Conservation (phyloP, 2,888 invertebrate species). For the Nomada fucata region DNA sequence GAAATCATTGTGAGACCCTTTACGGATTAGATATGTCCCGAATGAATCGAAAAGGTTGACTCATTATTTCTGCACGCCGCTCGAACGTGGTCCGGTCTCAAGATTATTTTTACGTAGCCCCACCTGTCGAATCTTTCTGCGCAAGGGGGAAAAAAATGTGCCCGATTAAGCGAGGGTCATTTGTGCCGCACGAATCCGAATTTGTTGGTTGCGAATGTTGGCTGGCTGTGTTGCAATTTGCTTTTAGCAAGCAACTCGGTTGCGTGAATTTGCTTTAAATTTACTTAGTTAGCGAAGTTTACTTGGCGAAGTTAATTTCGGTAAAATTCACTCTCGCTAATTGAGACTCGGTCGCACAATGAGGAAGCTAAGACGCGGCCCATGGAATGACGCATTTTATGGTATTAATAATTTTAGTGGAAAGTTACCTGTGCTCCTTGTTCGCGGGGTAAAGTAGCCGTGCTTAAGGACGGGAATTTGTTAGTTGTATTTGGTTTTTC, state of each 20-base stretch:
- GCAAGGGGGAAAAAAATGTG: background rate
- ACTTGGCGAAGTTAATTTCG: conserved; percentile 31
- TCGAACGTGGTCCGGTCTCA: too few species aligned
- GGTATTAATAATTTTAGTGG: conserved; percentile 25
- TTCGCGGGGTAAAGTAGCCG: background rate
- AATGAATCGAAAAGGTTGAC: background rate
- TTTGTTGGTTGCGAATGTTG: conserved; percentile 27
- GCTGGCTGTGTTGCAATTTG: conserved; percentile 34
- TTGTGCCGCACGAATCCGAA: conserved; percentile 7
- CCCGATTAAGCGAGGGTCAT: background rate
- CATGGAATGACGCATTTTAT: conserved; percentile 23
- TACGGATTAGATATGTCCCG: background rate
- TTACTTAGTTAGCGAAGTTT: conserved; percentile 41
- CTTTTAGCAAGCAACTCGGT: conserved; percentile 37
- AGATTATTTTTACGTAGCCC: too few species aligned
- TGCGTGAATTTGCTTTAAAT: conserved; percentile 40
- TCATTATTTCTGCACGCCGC: too few species aligned
- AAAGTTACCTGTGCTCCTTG: background rate
- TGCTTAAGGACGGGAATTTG: background rate
- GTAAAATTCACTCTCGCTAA: conserved; percentile 39
- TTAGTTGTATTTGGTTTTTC: background rate
- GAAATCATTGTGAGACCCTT: background rate
- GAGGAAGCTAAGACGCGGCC: conserved; percentile 25
- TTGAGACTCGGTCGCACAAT: conserved; percentile 26
- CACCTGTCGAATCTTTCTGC: too few species aligned